Percentiles rank a stretch among this genome's conserved stretches.
These are phyloP conservation scores for Xylota sylvarum DNA, from an alignment of 2,888 invertebrate species.

Conservation along the genomic window DNA sequence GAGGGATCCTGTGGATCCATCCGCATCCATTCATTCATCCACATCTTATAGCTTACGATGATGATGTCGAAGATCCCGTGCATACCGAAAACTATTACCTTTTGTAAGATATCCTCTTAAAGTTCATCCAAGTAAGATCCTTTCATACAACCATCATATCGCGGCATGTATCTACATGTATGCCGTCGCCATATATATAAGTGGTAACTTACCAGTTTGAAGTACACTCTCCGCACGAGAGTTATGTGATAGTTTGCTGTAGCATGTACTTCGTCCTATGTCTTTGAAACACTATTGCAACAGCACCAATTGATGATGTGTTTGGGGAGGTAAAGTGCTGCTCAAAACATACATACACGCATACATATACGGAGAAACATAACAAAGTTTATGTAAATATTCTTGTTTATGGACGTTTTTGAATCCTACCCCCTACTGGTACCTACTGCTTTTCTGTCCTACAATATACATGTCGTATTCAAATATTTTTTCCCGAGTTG, in stretches of 20 bases:
- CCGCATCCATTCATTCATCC: conserved; percentile 28
- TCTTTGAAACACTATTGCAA: neutral
- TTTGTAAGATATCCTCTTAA: conserved; percentile 26
- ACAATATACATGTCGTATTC: neutral
- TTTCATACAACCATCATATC: neutral
- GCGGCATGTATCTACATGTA: neutral
- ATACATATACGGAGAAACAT: neutral
- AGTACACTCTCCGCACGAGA: conserved; percentile 21
- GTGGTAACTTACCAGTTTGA: conserved; percentile 10
- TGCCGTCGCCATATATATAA: neutral
- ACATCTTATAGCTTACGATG: conserved; percentile 2
- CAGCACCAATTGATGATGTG: neutral
- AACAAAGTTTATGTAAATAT: conserved; percentile 31
- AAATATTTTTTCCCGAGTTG: conserved; percentile 19
- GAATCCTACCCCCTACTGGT: conserved; percentile 11
- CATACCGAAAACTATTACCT: conserved; percentile 20
- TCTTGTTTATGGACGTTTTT: conserved; percentile 25
- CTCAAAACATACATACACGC: neutral
- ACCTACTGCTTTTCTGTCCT: neutral
- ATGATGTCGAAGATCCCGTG: conserved; percentile 8
- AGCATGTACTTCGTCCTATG: neutral
- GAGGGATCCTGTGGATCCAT: conserved; percentile 12
- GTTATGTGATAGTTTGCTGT: conserved; percentile 11
- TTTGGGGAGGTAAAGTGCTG: neutral
- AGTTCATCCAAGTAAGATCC: conserved; percentile 27